Evolutionary conservation across 2,797 vertebrate genomes (phyloP).

Genomic region (Rhincodon typus): DNA sequence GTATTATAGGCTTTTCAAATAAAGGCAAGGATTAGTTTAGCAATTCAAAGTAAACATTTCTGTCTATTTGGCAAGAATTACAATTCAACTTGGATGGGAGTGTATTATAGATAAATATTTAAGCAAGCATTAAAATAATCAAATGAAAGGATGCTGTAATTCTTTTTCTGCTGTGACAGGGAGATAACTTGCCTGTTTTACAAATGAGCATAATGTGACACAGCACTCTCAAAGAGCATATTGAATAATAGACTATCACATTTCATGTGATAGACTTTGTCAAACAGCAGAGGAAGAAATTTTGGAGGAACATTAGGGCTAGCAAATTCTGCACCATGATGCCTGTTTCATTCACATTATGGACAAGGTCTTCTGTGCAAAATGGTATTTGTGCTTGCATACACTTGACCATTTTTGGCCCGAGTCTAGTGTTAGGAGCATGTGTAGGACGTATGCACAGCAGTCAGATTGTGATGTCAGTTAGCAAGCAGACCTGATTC

Average conservation of each 20-base stretch:
- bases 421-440: too few relatives aligned
- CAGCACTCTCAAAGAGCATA: not conserved
- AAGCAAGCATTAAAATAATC: not conserved
- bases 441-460: too few relatives aligned
- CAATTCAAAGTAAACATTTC: not conserved
- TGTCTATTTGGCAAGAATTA: not conserved
- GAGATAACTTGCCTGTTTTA: not conserved
- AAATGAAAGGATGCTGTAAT: not conserved
- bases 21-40: not conserved
- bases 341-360: not conserved
- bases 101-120: constrained; percentile 31
- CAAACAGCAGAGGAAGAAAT: not conserved
- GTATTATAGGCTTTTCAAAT: not conserved
- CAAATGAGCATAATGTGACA: not conserved
- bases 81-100: too few relatives aligned
- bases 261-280: not conserved
- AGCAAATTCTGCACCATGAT: too few relatives aligned
- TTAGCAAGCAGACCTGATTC: too few relatives aligned
- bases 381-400: not conserved
- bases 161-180: not conserved
- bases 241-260: not conserved
- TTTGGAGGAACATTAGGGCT: not conserved
- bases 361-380: not conserved
- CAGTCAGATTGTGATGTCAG: too few relatives aligned
- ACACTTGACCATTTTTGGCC: not conserved